Base-by-base conservation (phyloP, 2,888 invertebrate genomes). In the Hydraecia micacea region DNA sequence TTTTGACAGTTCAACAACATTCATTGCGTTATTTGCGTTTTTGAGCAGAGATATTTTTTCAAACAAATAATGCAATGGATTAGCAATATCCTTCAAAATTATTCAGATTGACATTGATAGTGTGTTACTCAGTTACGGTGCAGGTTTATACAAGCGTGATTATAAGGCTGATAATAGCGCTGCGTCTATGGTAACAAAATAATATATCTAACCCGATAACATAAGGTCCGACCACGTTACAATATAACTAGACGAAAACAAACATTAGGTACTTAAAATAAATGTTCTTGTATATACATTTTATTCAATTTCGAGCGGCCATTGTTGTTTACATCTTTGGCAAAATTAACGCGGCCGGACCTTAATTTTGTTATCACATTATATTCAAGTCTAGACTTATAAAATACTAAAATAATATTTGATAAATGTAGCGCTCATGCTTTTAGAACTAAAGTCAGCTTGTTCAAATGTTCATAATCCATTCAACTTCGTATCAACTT, bases 331-430 rank as follows among this genome's bases (percentile, higher is more conserved):
- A 32, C 32, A 32, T 32, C 2, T 32, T 32, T 32, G 32, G 1
- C 32, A 32, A 32, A 32, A 3, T 32, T 32, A 32, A 3, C 32
- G 2, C 32, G 32, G 32, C 32, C 32, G 32, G 32, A 32, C 32
- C 32, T 32, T 18, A 55, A 21, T 32, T 58, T 58, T 11, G 25
- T 62, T 62, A 80, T 25, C 36, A 49, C 28, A 28, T 11, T 15
- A 74, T 32, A 68, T 68, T n/a, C n/a, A 81, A 58, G 49, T 65
- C 39, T 42, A 70, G 39, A 42, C 39, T 65, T 18, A 28, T 32
- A 32, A 36, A 71, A 55, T 76, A 58, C 67, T 67, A 72, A 68
- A 81, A 83, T 68, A 72, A 49, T 42, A 77, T 68, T 71, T 68
- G 25, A 58, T 67, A 62, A 66, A 66, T 62, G 21, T 52, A 36